Evolutionary conservation across 2,888 invertebrate genomes (phyloP), one percentile per base, ranked within the genome.

Genomic region (Drosophila neonasuta): DNA sequence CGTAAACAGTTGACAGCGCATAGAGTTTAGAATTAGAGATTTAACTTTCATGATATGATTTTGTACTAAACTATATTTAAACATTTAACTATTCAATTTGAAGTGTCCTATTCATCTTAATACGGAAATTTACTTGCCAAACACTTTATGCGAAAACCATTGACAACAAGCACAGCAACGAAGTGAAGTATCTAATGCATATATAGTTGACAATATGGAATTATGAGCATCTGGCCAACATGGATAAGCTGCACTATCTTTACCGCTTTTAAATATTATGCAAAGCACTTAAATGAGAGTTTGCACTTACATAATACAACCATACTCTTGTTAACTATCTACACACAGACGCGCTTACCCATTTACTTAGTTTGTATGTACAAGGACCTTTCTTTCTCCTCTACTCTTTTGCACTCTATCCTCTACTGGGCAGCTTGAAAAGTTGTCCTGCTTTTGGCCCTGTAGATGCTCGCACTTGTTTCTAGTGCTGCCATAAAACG

Each of bases 241-340:
- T 29, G 46, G n/a, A 42, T 15, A 15, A 61, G 36, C 36, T 60
- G 34, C 50, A 67, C 48, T 49, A 66, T 58, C 59, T 58, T 56
- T 36, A 17, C 7, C 17, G 34, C 29, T 49, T 49, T 70, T 65
- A 50, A 71, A 71, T 75, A 71, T 71, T 80, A 77, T 77, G 71
- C 67, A 80, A 66, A 80, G 68, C 67, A 82, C 80, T 81, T 72
- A 75, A 84, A 79, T 72, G 65, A 62, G 63, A 55, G 39, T 71
- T 67, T 20, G 30, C 61, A 49, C 51, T 62, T 13, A 39, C 24
- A 36, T 11, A 36, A 15, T 29, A 39, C 24, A 44, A 41, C 30
- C 41, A 24, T 17, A 44, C 36, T 4, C 6, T 9, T 13, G 45
- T 39, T 46, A 67, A 20, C 32, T 41, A 13, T 49, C 34, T 45